These are phyloP conservation scores for Sinopyrophorus schimmeli DNA, from an alignment of 2,888 invertebrate species.

Conservation along the genomic window DNA sequence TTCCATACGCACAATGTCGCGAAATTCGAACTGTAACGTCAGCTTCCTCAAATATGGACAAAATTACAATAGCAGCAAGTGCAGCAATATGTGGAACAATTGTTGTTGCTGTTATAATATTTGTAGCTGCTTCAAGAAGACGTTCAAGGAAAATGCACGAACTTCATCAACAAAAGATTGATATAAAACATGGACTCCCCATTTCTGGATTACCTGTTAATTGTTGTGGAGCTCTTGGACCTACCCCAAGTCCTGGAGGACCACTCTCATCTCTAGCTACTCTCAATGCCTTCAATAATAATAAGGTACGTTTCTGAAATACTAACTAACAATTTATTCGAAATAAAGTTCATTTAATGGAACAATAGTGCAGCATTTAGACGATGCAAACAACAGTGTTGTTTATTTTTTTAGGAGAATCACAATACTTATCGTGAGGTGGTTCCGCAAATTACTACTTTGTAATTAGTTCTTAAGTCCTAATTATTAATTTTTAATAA, in stretches of 20 bases:
- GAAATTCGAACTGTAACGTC: slow-evolving; percentile 86
- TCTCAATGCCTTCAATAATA: slow-evolving; percentile 81
- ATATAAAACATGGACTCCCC: slow-evolving; percentile 64
- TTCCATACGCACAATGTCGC: slow-evolving; percentile 83
- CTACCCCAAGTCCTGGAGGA: slow-evolving; percentile 77
- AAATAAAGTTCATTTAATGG: no score
- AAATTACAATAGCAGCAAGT: slow-evolving; percentile 91
- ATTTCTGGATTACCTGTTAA: slow-evolving; percentile 77
- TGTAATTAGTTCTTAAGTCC: slow-evolving; percentile 4
- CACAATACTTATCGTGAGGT: slow-evolving; percentile 5
- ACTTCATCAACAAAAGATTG: slow-evolving; percentile 67
- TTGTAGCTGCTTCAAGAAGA: slow-evolving; percentile 83
- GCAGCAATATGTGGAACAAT: slow-evolving; percentile 93
- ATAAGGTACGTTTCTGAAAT: slow-evolving; percentile 64
- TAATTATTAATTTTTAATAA: no score
- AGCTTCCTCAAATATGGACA: slow-evolving; percentile 89
- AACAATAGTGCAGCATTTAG: no score
- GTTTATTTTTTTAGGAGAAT: slow-evolving; percentile 12
- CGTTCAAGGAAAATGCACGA: slow-evolving; percentile 76
- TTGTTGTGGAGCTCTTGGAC: slow-evolving; percentile 73
- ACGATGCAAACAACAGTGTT: no score
- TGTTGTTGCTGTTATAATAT: slow-evolving; percentile 86
- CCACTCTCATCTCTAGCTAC: slow-evolving; percentile 82
- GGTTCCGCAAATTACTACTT: slow-evolving; percentile 14
- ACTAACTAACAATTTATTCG: no score